Percentiles rank a stretch among this genome's conserved stretches.
Evolutionary conservation across 2,113 vertebrate species (phyloP).

Genomic region (Bubo blakistoni): DNA sequence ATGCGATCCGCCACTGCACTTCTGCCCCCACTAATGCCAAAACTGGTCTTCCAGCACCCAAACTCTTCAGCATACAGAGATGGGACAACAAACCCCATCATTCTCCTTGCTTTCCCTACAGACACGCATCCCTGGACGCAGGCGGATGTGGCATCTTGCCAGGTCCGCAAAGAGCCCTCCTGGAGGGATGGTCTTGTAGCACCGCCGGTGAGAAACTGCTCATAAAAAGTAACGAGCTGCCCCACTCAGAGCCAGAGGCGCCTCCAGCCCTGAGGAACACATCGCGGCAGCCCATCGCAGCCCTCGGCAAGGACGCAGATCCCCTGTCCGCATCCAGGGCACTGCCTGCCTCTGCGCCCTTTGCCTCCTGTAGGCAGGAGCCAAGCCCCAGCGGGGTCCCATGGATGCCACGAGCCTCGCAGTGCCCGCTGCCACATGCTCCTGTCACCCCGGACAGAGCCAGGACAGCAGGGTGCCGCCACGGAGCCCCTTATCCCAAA

Average conservation of each 20-base stretch:
- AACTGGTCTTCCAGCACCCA: neutral
- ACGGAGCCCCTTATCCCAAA: neutral
- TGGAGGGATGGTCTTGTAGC: neutral
- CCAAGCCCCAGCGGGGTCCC: fast-evolving
- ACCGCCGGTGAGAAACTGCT: neutral
- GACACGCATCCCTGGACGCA: fast-evolving
- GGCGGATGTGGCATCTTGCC: neutral
- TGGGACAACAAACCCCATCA: neutral
- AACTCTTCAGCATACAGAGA: neutral
- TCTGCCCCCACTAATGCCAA: neutral
- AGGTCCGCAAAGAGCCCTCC: neutral
- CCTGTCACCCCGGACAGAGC: neutral
- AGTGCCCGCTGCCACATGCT: fast-evolving
- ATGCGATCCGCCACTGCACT: neutral
- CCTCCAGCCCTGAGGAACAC: neutral
- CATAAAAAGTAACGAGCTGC: neutral
- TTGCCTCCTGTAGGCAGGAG: neutral
- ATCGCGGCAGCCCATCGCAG: neutral
- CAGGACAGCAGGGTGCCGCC: fast-evolving
- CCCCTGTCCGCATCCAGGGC: neutral
- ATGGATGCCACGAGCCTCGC: neutral
- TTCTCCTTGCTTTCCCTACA: neutral
- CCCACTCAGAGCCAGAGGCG: neutral
- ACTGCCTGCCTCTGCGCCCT: neutral
- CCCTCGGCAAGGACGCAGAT: neutral